A percentile compares a stretch with the other conserved stretches of the same genome.
These are phyloP conservation scores for Centropyge bicolor DNA, from an alignment of 2,797 vertebrate genomes.

Conservation along the genomic window DNA sequence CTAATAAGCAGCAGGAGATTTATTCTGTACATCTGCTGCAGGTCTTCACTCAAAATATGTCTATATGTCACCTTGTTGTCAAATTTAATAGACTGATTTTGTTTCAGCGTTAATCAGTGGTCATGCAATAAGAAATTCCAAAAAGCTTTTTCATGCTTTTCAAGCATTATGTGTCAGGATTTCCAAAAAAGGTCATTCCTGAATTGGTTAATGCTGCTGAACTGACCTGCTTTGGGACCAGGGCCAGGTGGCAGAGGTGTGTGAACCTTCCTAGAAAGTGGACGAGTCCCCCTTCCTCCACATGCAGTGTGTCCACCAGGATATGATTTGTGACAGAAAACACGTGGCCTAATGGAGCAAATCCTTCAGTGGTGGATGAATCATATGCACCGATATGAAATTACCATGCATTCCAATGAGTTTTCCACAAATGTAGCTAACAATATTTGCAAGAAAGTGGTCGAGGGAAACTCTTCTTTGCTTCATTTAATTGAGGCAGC, in stretches of 20 bases:
- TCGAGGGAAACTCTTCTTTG: not conserved
- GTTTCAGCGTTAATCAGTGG: not conserved
- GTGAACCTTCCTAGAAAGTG: constrained; percentile 11
- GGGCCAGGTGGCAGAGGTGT: not conserved
- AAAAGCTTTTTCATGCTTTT: not conserved
- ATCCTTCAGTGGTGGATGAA: not conserved
- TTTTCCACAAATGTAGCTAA: not conserved
- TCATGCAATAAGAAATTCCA: not conserved
- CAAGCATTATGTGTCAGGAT: not conserved
- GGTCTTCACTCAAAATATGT: not conserved
- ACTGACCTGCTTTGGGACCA: constrained; percentile 53
- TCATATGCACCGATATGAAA: not conserved
- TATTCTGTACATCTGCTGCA: not conserved
- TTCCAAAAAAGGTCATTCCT: not conserved
- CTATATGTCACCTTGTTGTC: not conserved
- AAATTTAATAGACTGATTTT: not conserved
- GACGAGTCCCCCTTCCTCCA: not conserved
- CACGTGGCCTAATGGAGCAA: not conserved
- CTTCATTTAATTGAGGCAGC: not conserved
- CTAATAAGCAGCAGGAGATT: not conserved
- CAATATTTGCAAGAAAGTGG: not conserved
- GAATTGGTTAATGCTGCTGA: not conserved
- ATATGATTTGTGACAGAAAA: constrained; percentile 9
- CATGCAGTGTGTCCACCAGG: not conserved
- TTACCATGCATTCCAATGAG: not conserved